A percentile compares a stretch with the other conserved stretches of the same genome.
These are phyloP conservation scores for Sepioteuthis lessoniana DNA, from an alignment of 2,888 invertebrate genomes.

Conservation along the genomic window DNA sequence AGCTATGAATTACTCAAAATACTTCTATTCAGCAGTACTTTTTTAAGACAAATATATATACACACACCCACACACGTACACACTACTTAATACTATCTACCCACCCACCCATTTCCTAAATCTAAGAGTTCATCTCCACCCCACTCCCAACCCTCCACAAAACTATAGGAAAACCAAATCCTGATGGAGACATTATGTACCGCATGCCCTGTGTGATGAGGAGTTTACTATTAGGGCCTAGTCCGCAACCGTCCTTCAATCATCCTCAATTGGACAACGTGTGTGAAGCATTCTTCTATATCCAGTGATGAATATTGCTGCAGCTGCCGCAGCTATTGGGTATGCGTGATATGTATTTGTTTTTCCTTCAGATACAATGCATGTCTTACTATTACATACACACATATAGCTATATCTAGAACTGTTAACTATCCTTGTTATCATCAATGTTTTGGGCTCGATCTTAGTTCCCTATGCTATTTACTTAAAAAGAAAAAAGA, in stretches of 20 bases:
- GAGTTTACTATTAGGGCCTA: not conserved
- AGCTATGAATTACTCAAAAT: not conserved
- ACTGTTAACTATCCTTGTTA: not conserved
- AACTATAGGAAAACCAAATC: not conserved
- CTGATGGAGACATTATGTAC: not conserved
- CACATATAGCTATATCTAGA: not conserved
- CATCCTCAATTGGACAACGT: not conserved
- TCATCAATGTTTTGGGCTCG: not conserved
- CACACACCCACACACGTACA: too few species aligned
- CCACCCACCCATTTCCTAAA: not conserved
- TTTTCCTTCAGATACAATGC: not conserved
- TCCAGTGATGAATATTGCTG: slow-evolving; percentile 10
- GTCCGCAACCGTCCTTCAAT: not conserved
- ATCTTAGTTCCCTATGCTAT: not conserved
- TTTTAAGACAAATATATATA: not conserved
- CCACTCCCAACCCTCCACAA: not conserved
- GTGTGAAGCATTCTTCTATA: not conserved
- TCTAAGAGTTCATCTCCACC: not conserved
- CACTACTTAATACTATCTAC: not conserved
- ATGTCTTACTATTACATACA: not conserved
- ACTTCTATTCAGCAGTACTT: not conserved
- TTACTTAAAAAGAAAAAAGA: not conserved
- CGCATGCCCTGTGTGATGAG: not conserved
- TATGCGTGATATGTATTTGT: not conserved
- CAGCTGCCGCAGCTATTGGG: slow-evolving; percentile 33